These are phyloP conservation scores for Acestrorhynchus altus DNA, from an alignment of 2,797 vertebrate genomes.

Conservation along the genomic window DNA sequence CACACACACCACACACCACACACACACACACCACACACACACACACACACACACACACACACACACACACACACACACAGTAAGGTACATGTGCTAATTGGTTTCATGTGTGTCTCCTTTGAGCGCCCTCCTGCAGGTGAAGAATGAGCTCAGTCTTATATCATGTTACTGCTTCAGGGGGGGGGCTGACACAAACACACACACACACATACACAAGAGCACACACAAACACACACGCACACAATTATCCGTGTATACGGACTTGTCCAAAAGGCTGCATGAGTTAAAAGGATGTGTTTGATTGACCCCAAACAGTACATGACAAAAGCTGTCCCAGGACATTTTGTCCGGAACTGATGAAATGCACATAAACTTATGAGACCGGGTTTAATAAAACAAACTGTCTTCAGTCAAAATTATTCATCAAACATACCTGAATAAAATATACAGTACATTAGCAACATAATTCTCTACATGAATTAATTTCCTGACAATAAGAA, in stretches of 20 bases:
- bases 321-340: neutral
- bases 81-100: conserved; percentile 65
- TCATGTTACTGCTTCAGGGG: conserved; percentile 37
- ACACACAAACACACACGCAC: neutral
- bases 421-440: no score
- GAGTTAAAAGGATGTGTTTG: conserved; percentile 15
- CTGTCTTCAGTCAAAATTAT: neutral
- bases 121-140: conserved; percentile 64
- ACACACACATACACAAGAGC: neutral
- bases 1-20: conserved; percentile 42
- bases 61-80: conserved; percentile 22
- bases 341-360: conserved; percentile 29
- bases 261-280: neutral
- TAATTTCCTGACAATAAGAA: no score
- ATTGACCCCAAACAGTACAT: conserved; percentile 25
- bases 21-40: conserved; percentile 12
- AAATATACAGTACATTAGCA: no score
- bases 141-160: conserved; percentile 43
- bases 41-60: conserved; percentile 26
- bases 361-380: neutral
- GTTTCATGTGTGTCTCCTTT: conserved; percentile 69
- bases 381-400: neutral
- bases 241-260: neutral
- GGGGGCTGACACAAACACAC: conserved; percentile 31
- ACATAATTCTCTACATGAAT: no score